These are phyloP conservation scores for Cyrtodaria siliqua DNA, from an alignment of 2,888 invertebrate genomes.

Conservation along the genomic window DNA sequence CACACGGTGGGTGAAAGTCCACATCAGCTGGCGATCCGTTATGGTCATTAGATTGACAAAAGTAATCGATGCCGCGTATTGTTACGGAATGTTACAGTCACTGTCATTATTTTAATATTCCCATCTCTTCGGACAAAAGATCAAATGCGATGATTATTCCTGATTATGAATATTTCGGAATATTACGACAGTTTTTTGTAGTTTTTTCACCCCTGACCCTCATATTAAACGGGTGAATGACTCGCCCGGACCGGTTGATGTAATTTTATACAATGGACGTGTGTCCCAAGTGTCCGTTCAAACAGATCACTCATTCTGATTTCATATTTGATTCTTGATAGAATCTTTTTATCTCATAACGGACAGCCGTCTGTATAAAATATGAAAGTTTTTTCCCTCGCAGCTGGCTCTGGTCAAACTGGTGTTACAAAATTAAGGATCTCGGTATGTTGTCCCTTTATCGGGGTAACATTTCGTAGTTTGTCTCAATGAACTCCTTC, in stretches of 20 bases:
- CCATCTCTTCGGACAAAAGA: conserved; percentile 42
- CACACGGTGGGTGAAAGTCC: conserved; percentile 47
- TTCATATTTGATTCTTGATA: conserved; percentile 18
- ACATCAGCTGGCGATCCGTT: conserved; percentile 27
- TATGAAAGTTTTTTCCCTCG: not conserved
- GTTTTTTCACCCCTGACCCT: conserved; percentile 22
- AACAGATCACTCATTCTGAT: conserved; percentile 11
- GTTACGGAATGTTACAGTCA: conserved; percentile 35
- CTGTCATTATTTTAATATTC: conserved; percentile 37
- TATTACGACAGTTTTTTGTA: conserved; percentile 4
- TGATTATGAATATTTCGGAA: conserved; percentile 39
- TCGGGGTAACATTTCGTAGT: too few species aligned
- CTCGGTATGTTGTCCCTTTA: too few species aligned
- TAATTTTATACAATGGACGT: conserved; percentile 60
- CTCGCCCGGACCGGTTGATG: conserved; percentile 42
- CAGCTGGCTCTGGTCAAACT: too few species aligned
- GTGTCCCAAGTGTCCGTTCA: conserved; percentile 22
- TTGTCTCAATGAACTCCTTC: too few species aligned
- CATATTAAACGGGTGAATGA: conserved; percentile 3
- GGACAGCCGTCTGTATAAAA: conserved; percentile 19
- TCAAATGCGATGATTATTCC: conserved; percentile 48
- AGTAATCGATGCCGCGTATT: conserved; percentile 6
- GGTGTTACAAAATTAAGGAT: too few species aligned
- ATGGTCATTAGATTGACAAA: conserved; percentile 17
- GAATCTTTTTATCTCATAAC: conserved; percentile 16